Evolutionary conservation across 2,888 invertebrate species (phyloP).

Genomic region (Thymelicus lineola): DNA sequence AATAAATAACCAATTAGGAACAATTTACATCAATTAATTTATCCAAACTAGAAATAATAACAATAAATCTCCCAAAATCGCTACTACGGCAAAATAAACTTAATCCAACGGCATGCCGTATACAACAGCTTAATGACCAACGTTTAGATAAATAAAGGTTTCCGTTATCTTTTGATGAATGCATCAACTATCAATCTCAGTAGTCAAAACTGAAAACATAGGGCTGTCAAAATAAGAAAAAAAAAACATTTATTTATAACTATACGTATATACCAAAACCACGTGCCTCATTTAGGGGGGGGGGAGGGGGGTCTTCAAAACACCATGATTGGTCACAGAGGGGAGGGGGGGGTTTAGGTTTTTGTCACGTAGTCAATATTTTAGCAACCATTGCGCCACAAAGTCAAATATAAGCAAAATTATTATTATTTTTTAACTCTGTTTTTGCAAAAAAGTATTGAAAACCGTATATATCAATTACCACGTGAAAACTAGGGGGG

Average conservation of each 20-base stretch:
- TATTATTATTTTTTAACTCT: too few relatives aligned
- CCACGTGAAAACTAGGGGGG: too few relatives aligned
- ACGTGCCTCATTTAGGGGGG: too few relatives aligned
- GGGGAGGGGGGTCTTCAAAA: too few relatives aligned
- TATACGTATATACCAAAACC: too few relatives aligned
- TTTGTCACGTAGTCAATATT: too few relatives aligned
- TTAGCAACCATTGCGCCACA: too few relatives aligned
- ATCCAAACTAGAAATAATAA: background rate
- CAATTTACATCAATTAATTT: background rate
- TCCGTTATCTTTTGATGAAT: constrained; percentile 29
- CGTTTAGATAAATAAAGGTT: constrained; percentile 26
- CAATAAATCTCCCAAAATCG: constrained; percentile 4
- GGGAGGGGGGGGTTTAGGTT: too few relatives aligned
- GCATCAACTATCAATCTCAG: constrained; percentile 45
- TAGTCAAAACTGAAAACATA: constrained; percentile 23
- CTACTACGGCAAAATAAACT: constrained; percentile 1
- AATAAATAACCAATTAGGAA: background rate
- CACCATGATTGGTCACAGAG: too few relatives aligned
- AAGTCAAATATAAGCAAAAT: too few relatives aligned
- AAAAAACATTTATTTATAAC: background rate
- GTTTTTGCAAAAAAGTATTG: too few relatives aligned
- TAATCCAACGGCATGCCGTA: constrained; percentile 2
- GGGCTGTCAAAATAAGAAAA: constrained; percentile 14
- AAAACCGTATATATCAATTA: too few relatives aligned
- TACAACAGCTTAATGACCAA: constrained; percentile 4